Conservation (phyloP, 2,888 invertebrate species). For the Myopa tessellatipennis region DNA sequence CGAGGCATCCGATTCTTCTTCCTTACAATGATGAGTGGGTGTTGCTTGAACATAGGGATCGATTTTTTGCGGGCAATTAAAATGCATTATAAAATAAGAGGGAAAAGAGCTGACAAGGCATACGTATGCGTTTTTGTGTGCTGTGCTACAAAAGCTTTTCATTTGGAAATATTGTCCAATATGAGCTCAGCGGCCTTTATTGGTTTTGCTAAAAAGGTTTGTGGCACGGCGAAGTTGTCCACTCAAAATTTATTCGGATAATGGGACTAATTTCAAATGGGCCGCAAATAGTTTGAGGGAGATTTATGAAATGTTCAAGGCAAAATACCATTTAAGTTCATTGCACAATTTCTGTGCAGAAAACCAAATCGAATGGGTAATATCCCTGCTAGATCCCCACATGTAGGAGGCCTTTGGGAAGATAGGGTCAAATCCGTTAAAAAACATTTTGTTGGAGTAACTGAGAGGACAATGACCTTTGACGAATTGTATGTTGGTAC, state of each 20-base stretch:
- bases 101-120: too few relatives aligned
- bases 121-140: neutral
- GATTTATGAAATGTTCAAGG: too few relatives aligned
- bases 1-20: too few relatives aligned
- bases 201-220: too few relatives aligned
- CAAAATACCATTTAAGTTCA: too few relatives aligned
- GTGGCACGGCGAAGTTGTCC: too few relatives aligned
- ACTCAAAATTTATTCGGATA: conserved; percentile 12
- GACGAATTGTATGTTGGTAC: neutral
- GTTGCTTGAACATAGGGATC: neutral
- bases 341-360: neutral
- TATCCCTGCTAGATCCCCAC: conserved; percentile 1
- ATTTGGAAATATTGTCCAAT: neutral
- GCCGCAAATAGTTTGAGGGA: too few relatives aligned
- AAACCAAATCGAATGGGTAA: neutral
- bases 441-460: too few relatives aligned
- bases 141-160: neutral
- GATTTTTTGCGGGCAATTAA: conserved; percentile 10
- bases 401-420: neutral
- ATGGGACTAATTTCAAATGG: conserved; percentile 1
- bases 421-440: too few relatives aligned
- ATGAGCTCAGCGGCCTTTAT: too few relatives aligned
- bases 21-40: conserved; percentile 28
- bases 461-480: too few relatives aligned
- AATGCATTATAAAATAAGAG: conserved; percentile 11